Base-by-base conservation (phyloP, 2,888 invertebrate species). In the Habroteleia sp. region DNA sequence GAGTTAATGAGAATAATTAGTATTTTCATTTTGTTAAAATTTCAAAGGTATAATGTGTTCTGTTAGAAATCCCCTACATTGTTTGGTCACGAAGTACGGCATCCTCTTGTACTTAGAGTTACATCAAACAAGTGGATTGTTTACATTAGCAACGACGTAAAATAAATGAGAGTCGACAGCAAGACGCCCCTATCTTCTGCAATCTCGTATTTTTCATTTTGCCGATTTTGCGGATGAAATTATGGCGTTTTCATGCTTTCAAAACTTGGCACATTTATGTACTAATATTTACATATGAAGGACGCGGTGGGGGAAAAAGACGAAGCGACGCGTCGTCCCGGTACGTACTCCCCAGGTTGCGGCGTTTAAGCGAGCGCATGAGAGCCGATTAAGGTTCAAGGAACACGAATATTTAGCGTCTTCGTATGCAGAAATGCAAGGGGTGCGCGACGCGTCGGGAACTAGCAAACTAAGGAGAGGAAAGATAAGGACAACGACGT, bases 401-500 rank as follows among this genome's bases (percentile, higher is more conserved):
- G 25, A 60, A 66, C 60, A 54, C 48, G 68, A 68, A 62, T 68
- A 66, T 74, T 74, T 74, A 56, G 41, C 37, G 27, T 44, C 52
- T 60, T 25, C 10, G 58, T 25, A 29, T 39, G 46, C 39, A 20
- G 8, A 8, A 29, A 1, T 10, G 10, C 27, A 29, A 14, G 48
- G 37, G 35, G 27, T 17, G 31, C 31, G 48, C 42, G 42, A 14
- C 4, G 10, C 5, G 35, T 4, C 1, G 25, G 17, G 27, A 4
- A 27, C 10, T 35, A 3, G 6, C 44, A 17, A 56, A 48, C 65
- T 33, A 58, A 72, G 58, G 58, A 72, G 73, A 65, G 39, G 56
- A 65, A 52, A 65, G 73, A 73, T 73, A 65, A 73, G 73, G 65
- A 29, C 65, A 73, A 65, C 73, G 73, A 73, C 65, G 66, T 62